phyloP scores from a whole-genome alignment of 2,888 invertebrate species.

The Hipparchia sbordonii region DNA sequence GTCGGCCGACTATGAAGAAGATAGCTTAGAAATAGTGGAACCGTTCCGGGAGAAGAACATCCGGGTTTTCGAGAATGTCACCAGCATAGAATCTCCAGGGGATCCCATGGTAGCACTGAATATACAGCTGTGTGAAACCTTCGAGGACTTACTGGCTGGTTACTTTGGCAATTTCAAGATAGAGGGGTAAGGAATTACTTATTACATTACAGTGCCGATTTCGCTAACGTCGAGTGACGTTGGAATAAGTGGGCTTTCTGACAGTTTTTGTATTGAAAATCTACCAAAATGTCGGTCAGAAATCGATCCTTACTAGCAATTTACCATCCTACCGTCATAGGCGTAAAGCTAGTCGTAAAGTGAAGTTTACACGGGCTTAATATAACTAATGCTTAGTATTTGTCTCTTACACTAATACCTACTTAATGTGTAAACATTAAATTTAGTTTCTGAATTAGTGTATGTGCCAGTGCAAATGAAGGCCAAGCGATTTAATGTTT shows the following conservation, averaged over 20 bases:
- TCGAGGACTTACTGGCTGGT: constrained; percentile 89
- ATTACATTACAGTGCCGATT: not conserved
- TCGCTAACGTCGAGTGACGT: too few species aligned
- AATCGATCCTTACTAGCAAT: not conserved
- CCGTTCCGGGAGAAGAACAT: constrained; percentile 85
- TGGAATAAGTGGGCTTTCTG: too few species aligned
- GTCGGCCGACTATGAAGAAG: constrained; percentile 88
- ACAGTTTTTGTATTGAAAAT: too few species aligned
- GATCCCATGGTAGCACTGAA: constrained; percentile 92
- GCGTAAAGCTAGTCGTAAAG: too few species aligned
- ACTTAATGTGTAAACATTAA: too few species aligned
- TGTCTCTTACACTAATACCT: too few species aligned
- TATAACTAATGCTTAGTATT: too few species aligned
- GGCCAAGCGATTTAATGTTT: too few species aligned
- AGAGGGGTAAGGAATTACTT: constrained; percentile 83
- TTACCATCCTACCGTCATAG: not conserved
- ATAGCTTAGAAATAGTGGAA: constrained; percentile 81
- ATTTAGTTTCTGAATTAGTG: too few species aligned
- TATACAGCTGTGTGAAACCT: constrained; percentile 93
- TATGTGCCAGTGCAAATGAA: too few species aligned
- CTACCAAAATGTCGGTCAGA: too few species aligned
- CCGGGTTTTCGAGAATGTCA: constrained; percentile 65
- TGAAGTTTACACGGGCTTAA: too few species aligned
- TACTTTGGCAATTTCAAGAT: constrained; percentile 93
- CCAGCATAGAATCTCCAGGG: constrained; percentile 57